Base-by-base conservation (phyloP, 2,888 invertebrate genomes). In the Aphrophora alni region DNA sequence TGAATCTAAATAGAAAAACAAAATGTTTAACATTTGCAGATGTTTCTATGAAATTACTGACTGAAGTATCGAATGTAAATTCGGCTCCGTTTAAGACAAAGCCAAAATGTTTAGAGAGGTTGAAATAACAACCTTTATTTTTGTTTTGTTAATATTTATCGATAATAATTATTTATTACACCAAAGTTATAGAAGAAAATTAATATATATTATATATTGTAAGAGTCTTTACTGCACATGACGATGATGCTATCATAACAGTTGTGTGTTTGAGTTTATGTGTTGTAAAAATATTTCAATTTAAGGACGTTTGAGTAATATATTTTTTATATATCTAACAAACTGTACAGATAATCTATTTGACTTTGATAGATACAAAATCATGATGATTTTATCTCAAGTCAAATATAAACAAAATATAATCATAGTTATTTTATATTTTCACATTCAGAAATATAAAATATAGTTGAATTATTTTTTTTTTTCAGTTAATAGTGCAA, bases 161-260 rank as follows among this genome's bases (percentile, higher is more conserved):
- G 14, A 44, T 21, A 59, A 59, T 21, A 21, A 59, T 59, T 59
- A 59, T 59, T 59, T 59, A 59, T 59, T 59, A 59, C 12, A 59
- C 59, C 59, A 59, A 59, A 59, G 59, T 59, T 59, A 59, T 59
- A 59, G 59, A 59, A 59, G 59, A 59, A 59, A 59, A 59, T 59
- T 59, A 59, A 59, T 59, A 59, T 59, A 59, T 59, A 44, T 44
- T 44, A 44, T 44, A 14, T 59, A 21, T 2, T 59, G 21, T 21
- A 21, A 59, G 59, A 59, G 59, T 59, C 59, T 59, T 59, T 59
- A 59, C 21, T 59, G 21, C 21, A 21, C 59, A 59, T 59, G 59
- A 59, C 59, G 59, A 59, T 59, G 59, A 59, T 59, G 21, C 21
- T 59, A 21, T 59, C 59, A 59, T 1, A 59, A 21, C 21, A 3